Conservation (phyloP, 2,888 invertebrate species). For the Aradus depressus region DNA sequence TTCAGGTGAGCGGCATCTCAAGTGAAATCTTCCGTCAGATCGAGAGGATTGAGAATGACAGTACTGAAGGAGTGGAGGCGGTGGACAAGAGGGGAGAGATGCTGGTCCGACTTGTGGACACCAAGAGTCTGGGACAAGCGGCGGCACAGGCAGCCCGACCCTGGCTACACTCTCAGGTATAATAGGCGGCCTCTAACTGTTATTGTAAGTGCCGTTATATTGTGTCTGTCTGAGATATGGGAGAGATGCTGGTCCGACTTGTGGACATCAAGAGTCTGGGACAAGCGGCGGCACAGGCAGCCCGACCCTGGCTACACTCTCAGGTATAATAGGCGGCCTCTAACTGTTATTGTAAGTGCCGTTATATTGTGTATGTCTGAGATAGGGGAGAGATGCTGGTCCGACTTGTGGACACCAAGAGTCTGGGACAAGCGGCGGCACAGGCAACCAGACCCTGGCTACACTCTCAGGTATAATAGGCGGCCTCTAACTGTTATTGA, state of each 20-base stretch:
- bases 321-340: slow-evolving; percentile 45
- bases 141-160: slow-evolving; percentile 80
- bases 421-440: slow-evolving; percentile 73
- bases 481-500: background rate
- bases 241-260: slow-evolving; percentile 87
- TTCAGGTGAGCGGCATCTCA: slow-evolving; percentile 86
- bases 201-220: too few species aligned
- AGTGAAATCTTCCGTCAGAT: slow-evolving; percentile 94
- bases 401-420: slow-evolving; percentile 74
- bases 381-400: slow-evolving; percentile 92
- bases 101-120: slow-evolving; percentile 84
- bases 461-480: slow-evolving; percentile 53
- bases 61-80: slow-evolving; percentile 82
- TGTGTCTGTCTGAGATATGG: too few species aligned
- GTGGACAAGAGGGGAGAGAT: slow-evolving; percentile 86
- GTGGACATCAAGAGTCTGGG: slow-evolving; percentile 80
- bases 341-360: too few species aligned
- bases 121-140: slow-evolving; percentile 74
- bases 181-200: background rate
- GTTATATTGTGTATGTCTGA: too few species aligned
- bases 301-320: slow-evolving; percentile 70
- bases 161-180: slow-evolving; percentile 66
- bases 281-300: slow-evolving; percentile 72
- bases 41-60: slow-evolving; percentile 92
- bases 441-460: slow-evolving; percentile 82